Conservation (phyloP, 2,113 vertebrate genomes). For the Hemiprocne comata region DNA sequence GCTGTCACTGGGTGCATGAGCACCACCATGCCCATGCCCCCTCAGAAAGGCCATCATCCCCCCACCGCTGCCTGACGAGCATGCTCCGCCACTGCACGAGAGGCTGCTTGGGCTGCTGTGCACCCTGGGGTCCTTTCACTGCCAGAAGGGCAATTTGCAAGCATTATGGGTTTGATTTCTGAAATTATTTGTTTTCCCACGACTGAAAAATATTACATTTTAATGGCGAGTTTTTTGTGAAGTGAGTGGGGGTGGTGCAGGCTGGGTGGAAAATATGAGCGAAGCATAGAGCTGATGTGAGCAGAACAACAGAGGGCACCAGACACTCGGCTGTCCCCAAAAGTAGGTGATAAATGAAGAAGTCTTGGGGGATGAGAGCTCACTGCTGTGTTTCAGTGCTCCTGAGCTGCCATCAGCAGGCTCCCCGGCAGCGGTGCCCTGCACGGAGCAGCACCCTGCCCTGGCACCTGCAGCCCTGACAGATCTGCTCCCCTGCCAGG, state of each 20-base stretch:
- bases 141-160: conserved; percentile 7
- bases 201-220: neutral
- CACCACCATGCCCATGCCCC: accelerated
- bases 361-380: neutral
- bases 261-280: neutral
- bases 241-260: accelerated
- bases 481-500: neutral
- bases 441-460: accelerated
- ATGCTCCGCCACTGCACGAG: accelerated
- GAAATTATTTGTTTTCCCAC: neutral
- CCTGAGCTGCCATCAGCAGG: neutral
- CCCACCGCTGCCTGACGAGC: accelerated
- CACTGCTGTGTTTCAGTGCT: neutral
- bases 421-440: neutral
- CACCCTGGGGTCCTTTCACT: neutral
- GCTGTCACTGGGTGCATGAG: accelerated
- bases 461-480: accelerated
- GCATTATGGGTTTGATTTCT: neutral
- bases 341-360: neutral
- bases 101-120: neutral
- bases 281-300: neutral
- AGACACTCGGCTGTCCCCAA: neutral
- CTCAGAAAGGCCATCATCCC: accelerated
- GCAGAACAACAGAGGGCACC: conserved; percentile 42
- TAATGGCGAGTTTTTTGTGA: neutral